Evolutionary conservation across 2,888 invertebrate genomes (phyloP), one percentile per base, ranked within the genome.

Genomic region (Toxonevra muliebris): DNA sequence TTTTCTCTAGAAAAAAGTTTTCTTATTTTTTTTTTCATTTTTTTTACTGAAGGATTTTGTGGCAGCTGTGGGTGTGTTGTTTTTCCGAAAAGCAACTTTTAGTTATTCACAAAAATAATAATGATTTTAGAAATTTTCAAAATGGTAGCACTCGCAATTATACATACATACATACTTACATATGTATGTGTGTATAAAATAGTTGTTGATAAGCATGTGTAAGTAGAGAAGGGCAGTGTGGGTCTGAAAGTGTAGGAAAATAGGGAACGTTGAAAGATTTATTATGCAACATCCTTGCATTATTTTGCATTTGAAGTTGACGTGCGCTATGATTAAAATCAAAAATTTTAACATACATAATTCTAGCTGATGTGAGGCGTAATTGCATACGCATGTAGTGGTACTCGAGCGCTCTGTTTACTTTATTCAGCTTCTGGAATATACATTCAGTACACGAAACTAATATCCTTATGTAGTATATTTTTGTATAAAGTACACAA

Each of bases 1-100:
- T 53, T 52, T 53, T 53, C 59, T 54, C 54, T 19, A 13, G 54
- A 9, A 63, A 66, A 66, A 67, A 40, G 57, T 62, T 62, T 61
- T 53, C 15, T 52, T 63, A 43, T 57, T 67, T 40, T 62, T 62
- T 17, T 54, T 61, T 54, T 64, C 41, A 11, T 43, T 62, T n/a
- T n/a, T n/a, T n/a, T n/a, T 52, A 13, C 15, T 48, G 50, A 13
- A 48, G 50, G 15, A 15, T 48, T 48, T 54, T 50, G 41, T 19
- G 40, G 15, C 45, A 41, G 42, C 17, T 15, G 50, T 58, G 43
- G 58, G 42, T 19, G 52, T 4, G 41, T 54, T 54, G 12, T 54
- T 20, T 20, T 54, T 11, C 48, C n/a, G 11, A 48, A 13, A 54
- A 54, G n/a, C 54, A 54, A 54, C 54, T 54, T 54, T 54, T 54